Conservation (phyloP, 2,113 vertebrate species). For the Daboia siamensis region DNA sequence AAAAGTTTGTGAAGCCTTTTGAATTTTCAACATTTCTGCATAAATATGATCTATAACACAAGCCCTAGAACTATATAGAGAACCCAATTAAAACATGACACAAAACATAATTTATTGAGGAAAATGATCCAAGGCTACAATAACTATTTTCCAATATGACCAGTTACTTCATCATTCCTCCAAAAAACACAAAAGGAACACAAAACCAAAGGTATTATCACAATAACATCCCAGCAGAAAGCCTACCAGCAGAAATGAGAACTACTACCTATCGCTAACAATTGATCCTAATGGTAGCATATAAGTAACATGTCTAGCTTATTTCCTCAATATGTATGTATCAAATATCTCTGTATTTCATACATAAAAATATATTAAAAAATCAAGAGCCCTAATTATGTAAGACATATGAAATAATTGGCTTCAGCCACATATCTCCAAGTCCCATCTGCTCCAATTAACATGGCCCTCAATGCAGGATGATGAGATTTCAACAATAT, state of each 20-base stretch:
- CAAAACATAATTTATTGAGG: neutral
- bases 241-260: neutral
- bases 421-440: neutral
- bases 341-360: too few relatives aligned
- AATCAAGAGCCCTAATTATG: neutral
- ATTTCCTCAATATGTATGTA: neutral
- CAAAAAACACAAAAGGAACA: neutral
- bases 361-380: too few relatives aligned
- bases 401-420: neutral
- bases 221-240: neutral
- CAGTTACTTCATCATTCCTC: neutral
- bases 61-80: neutral
- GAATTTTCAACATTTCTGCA: neutral
- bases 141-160: neutral
- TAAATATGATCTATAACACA: neutral
- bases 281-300: neutral
- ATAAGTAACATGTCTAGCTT: neutral
- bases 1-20: neutral
- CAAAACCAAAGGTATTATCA: neutral
- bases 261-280: neutral
- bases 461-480: neutral
- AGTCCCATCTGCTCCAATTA: neutral
- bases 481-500: neutral
- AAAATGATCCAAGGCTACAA: neutral
- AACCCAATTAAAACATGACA: neutral